Evolutionary conservation across 2,113 vertebrate genomes (phyloP), one percentile per base, ranked within the genome.

Genomic region (Gnathonemus echidnorhynchus): DNA sequence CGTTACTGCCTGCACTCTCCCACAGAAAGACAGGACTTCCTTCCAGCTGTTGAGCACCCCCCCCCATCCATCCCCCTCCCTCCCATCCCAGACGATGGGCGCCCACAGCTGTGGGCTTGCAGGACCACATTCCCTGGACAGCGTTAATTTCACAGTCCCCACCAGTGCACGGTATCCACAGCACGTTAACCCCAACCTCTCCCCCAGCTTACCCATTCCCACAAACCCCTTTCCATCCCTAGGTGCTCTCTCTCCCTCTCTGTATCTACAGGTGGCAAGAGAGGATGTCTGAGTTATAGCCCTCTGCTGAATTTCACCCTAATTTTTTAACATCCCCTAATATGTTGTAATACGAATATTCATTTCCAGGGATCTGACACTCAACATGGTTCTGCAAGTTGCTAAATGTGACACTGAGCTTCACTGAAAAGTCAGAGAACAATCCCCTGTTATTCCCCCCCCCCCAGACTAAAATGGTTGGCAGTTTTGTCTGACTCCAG

Each of bases 31-130:
- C 92, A 96, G 94, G 94, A 95, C 96, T 96, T 96, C 95, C 95
- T 97, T 96, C 96, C 97, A 98, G 97, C 97, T 97, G 97, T 97
- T 96, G 93, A 15, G 31, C 74, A 31, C 74, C 84, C 85, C 70
- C 27, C 83, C 89, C 93, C 90, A 86, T 97, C 46, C 92, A 11
- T 17, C 52, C 52, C 89, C 92, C 93, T 93, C 92, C 92, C 93
- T 93, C 93, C 90, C 90, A 84, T 97, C 53, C 92, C 91, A 91
- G 58, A 91, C 92, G 92, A 95, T 92, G 94, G 94, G 93, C 93
- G 91, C 95, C 93, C 95, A 96, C 96, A 96, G 95, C 95, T 96
- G 95, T 95, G 91, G 93, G 92, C 94, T 93, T 94, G 94, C 95
- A 95, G 90, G 80, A 90, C 91, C 90, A 89, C 91, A 94, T 95